Base-by-base conservation (phyloP, 2,888 invertebrate genomes). In the Trachelus stipa region DNA sequence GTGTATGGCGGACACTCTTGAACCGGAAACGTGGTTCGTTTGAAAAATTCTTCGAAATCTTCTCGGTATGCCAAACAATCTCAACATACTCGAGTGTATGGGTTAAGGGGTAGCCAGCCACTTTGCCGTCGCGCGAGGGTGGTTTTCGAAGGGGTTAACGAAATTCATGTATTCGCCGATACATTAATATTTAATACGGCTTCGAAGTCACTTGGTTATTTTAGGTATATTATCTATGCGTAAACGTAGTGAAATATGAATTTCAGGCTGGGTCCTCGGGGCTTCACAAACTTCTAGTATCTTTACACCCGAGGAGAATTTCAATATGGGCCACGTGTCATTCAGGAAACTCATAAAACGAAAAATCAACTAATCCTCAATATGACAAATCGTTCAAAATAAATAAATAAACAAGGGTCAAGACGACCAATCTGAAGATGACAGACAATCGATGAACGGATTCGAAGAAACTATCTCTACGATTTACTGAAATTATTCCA, bases 101-200 rank as follows among this genome's bases (percentile, higher is more conserved):
- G 56, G 15, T 56, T 56, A 56, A 9, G 9, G 56, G 56, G 56
- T 23, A 23, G 23, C 56, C 9, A 56, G 23, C 23, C 9, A 56
- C 23, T 56, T 56, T 56, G 9, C 1, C 56, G 23, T 56, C 9
- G 56, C 23, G 23, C 1, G 9, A 56, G 23, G 23, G 9, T 56
- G 35, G 23, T 74, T 33, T 71, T 12, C 9, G 56, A 37, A 30
- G 34, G 75, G 79, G 74, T 73, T 79, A 82, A 83, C 74, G 69
- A 75, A 80, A 79, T 80, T 82, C 82, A 77, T 77, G 77, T 77
- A 82, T 83, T 81, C 82, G 34, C 76, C 75, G 79, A 80, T 78
- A 77, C 75, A 82, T 85, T 86, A 86, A 86, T 85, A 86, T 86
- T 82, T 84, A 84, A 85, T 80, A 81, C 73, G 34, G 78, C 73